Base-by-base conservation (phyloP, 2,888 invertebrate genomes). In the Dicyrtomina minuta region DNA sequence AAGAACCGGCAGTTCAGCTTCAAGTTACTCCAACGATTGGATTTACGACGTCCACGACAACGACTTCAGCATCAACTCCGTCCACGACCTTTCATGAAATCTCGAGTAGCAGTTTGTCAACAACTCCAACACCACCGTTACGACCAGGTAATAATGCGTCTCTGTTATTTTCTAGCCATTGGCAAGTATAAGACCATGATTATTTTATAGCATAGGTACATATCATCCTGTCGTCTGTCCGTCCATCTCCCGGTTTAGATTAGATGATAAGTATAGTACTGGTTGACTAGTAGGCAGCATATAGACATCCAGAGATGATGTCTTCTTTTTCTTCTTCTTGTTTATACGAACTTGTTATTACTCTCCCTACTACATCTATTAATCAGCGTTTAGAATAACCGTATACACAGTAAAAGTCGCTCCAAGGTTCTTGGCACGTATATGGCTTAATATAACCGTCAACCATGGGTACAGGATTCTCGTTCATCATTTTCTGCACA, bases 41-140 rank as follows among this genome's bases (percentile, higher is more conserved):
- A 72, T 43, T 66, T 66, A 51, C 70, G n/a, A 68, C 72, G n/a
- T n/a, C n/a, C n/a, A 55, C 64, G 22, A 60, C 62, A 10, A 65
- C 66, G 1, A 59, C 70, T 15, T 49, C 68, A 53, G 55, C 62
- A 22, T 49, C 68, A 0, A 53, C 49, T 3, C 51, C 43, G 17
- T 17, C 60, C 17, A 43, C 27, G 5, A 26, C 61, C 22, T 33
- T 33, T 33, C 33, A 33, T 33, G 33, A 33, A 33, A 53, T 24
- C 15, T 15, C 56, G 33, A 27, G 27, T 4, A 33, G 41, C 26
- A 58, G 27, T 58, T 22, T 41, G 58, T 59, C 59, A 17, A 59
- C 65, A 20, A 49, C 39, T 24, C 76, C 75, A 22, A 76, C 76
- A 20, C 75, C 76, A 27, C 77, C 77, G 22, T 70, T 75, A n/a